Evolutionary conservation across 1,140 invertebrate genomes (phyloP).

Genomic region (Trypoxylus dichotomus): DNA sequence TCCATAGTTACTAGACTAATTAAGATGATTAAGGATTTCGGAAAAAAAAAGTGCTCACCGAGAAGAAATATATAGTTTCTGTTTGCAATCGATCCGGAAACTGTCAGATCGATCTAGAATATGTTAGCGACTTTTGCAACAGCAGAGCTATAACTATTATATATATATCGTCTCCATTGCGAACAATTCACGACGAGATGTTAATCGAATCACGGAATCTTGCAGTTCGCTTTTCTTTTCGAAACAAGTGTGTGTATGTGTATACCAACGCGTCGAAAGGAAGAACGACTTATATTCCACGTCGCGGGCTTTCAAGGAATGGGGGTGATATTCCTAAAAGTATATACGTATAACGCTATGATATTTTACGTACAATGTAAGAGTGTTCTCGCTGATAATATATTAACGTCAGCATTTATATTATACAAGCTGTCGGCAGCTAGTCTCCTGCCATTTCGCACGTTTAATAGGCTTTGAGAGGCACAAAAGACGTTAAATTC

Average conservation of each 20-base stretch:
- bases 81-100: background rate
- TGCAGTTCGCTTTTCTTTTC: background rate
- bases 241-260: no score
- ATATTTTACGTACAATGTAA: background rate
- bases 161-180: background rate
- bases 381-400: background rate
- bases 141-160: background rate
- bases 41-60: background rate
- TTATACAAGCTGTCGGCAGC: background rate
- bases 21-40: no score
- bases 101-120: background rate
- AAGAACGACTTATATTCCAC: no score
- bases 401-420: background rate
- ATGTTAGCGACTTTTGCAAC: background rate
- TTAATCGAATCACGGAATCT: background rate
- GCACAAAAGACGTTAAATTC: background rate
- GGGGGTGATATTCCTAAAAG: no score
- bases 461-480: background rate
- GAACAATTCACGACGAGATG: background rate
- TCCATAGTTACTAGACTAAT: no score
- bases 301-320: no score
- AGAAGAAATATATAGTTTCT: background rate
- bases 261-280: no score
- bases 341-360: no score
- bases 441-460: background rate